Percentiles rank a stretch among this genome's conserved stretches.
phyloP scores from a whole-genome alignment of 2,797 vertebrate genomes.

The Bufotes viridis region DNA sequence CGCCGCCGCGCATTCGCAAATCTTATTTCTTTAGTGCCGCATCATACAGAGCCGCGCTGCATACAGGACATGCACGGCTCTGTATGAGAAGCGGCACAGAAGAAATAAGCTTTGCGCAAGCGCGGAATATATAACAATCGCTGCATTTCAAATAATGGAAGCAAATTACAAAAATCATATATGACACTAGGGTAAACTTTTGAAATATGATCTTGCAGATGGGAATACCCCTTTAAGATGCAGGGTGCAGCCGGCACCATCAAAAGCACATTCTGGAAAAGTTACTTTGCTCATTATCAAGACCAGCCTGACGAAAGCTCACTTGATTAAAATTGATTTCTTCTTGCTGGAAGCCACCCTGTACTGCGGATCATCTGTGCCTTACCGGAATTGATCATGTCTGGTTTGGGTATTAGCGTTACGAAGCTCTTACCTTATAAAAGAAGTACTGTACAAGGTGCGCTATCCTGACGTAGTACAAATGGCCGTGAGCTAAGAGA shows the following conservation, averaged over 20 bases:
- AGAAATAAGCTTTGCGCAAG: no score
- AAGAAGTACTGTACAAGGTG: slow-evolving; percentile 99
- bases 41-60: no score
- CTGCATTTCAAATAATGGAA: no score
- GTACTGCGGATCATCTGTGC: not conserved
- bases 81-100: no score
- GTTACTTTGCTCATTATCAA: not conserved
- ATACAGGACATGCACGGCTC: no score
- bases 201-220: no score
- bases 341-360: not conserved
- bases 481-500: slow-evolving; percentile 92
- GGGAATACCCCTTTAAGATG: no score
- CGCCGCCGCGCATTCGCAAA: no score
- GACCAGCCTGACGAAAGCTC: not conserved
- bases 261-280: not conserved
- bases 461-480: slow-evolving; percentile 97
- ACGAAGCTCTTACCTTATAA: slow-evolving; percentile 87
- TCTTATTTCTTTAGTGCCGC: no score
- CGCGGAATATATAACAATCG: no score
- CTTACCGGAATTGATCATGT: not conserved
- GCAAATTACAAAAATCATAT: no score
- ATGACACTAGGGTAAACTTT: no score
- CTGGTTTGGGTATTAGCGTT: not conserved
- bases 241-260: not conserved
- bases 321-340: not conserved